Percentiles rank a stretch among this genome's conserved stretches.
Evolutionary conservation across 2,797 vertebrate species (phyloP).

Genomic region (Enteromius fasciolatus): DNA sequence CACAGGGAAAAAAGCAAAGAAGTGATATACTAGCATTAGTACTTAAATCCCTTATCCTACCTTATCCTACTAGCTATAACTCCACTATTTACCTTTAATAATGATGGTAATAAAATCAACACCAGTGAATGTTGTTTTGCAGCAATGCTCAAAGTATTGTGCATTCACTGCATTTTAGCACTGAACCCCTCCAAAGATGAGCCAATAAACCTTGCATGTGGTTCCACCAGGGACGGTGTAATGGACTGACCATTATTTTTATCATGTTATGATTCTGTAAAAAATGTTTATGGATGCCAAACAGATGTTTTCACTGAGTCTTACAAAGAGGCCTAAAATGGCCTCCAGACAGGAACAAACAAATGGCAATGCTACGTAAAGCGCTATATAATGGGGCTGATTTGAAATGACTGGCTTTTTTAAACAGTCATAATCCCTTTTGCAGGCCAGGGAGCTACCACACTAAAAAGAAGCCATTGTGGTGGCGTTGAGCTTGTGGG

Average conservation of each 20-base stretch:
- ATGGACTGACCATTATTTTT: constrained; percentile 48
- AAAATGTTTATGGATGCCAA: constrained; percentile 58
- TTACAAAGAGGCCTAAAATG: constrained; percentile 54
- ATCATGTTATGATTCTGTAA: constrained; percentile 58
- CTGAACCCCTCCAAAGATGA: constrained; percentile 10
- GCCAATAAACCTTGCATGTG: constrained; percentile 9
- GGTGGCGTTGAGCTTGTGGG: constrained; percentile 57
- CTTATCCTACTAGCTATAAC: background rate
- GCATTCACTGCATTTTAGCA: background rate
- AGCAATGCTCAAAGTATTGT: background rate
- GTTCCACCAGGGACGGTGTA: constrained; percentile 18
- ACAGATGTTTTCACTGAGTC: constrained; percentile 58
- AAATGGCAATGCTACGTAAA: constrained; percentile 51
- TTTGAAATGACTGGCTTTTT: constrained; percentile 64
- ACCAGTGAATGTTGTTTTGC: background rate
- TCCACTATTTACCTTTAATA: background rate
- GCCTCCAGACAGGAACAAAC: constrained; percentile 62
- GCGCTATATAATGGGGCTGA: constrained; percentile 62
- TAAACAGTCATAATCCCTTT: constrained; percentile 63
- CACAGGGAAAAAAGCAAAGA: background rate
- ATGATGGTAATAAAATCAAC: background rate
- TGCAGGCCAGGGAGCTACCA: constrained; percentile 55
- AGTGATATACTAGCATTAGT: background rate
- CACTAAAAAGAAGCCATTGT: constrained; percentile 58
- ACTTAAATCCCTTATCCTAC: background rate